These are phyloP conservation scores for Protodeltote pygarga DNA, from an alignment of 2,888 invertebrate species.

Conservation along the genomic window DNA sequence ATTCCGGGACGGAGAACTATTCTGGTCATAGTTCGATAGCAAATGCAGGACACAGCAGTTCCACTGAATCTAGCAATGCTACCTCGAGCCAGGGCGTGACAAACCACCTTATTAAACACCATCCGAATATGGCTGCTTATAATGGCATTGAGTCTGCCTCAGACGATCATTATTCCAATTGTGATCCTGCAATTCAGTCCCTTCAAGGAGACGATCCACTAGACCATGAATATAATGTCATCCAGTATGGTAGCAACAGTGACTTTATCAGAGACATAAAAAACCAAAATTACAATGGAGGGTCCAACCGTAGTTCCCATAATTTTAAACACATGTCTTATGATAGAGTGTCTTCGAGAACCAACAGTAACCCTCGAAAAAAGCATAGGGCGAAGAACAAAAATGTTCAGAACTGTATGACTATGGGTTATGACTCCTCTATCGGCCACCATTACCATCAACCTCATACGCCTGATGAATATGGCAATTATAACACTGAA, in stretches of 20 bases:
- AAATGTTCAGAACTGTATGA: constrained; percentile 86
- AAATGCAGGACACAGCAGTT: constrained; percentile 84
- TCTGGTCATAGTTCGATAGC: constrained; percentile 88
- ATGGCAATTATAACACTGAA: constrained; percentile 81
- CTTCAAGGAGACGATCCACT: constrained; percentile 82
- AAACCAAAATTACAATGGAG: constrained; percentile 85
- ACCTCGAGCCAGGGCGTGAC: constrained; percentile 83
- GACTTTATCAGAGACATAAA: constrained; percentile 84
- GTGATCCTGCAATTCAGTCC: constrained; percentile 83
- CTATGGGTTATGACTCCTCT: constrained; percentile 86
- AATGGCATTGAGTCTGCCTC: constrained; percentile 84
- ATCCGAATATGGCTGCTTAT: constrained; percentile 77
- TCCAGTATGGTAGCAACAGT: constrained; percentile 83
- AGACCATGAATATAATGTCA: constrained; percentile 85
- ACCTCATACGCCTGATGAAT: constrained; percentile 83
- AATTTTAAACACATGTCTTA: constrained; percentile 86
- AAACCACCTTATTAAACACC: constrained; percentile 84
- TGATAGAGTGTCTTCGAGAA: constrained; percentile 82
- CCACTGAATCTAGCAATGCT: constrained; percentile 84
- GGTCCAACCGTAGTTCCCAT: constrained; percentile 82
- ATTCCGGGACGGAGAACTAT: constrained; percentile 88
- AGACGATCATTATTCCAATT: constrained; percentile 85
- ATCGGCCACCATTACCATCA: constrained; percentile 84
- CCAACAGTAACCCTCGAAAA: constrained; percentile 83
- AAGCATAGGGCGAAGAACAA: constrained; percentile 84